Evolutionary conservation across 1,140 invertebrate genomes (phyloP).

Genomic region (Pemphigus obesinymphae): DNA sequence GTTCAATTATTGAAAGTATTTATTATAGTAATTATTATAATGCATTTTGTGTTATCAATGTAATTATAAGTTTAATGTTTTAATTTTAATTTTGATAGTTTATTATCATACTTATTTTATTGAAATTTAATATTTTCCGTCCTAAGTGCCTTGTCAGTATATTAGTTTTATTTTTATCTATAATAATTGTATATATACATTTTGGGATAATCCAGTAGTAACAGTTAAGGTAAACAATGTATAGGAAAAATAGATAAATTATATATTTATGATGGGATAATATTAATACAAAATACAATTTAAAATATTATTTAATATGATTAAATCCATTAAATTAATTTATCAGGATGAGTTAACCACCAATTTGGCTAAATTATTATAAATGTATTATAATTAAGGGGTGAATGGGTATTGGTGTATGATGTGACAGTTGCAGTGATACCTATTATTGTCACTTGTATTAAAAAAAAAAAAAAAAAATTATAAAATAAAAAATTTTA

Average conservation of each 20-base stretch:
- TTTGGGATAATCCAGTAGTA: background rate
- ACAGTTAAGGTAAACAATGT: background rate
- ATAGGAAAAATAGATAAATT: background rate
- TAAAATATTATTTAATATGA: too few species aligned
- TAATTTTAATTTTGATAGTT: too few species aligned
- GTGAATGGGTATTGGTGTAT: too few species aligned
- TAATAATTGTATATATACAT: background rate
- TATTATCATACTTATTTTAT: too few species aligned
- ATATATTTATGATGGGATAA: background rate
- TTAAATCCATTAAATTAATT: too few species aligned
- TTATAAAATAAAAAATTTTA: too few species aligned
- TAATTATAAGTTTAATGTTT: background rate
- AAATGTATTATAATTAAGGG: too few species aligned
- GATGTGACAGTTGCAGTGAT: too few species aligned
- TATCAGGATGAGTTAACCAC: too few species aligned
- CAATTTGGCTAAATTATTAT: too few species aligned
- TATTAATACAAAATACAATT: background rate
- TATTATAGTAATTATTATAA: background rate
- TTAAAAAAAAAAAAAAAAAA: too few species aligned
- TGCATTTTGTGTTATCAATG: background rate
- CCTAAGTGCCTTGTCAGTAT: slow-evolving; percentile 9
- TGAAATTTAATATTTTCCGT: background rate
- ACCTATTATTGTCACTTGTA: too few species aligned
- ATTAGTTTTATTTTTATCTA: background rate
- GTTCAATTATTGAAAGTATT: background rate